Conservation (phyloP, 2,113 vertebrate genomes). For the Lonchura striata region DNA sequence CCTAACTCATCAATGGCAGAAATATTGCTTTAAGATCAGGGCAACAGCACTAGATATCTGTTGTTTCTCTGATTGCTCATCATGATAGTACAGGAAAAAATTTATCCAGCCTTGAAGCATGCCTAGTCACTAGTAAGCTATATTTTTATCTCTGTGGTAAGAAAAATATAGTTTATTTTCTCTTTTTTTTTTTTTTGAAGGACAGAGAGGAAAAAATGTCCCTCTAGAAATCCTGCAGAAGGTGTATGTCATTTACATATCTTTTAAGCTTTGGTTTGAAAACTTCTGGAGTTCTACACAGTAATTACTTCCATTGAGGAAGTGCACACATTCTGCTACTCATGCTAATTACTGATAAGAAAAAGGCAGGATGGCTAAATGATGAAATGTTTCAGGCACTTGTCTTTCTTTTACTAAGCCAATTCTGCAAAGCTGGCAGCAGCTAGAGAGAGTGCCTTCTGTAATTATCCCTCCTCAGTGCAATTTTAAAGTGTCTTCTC, state of each 20-base stretch:
- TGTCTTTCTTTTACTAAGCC: background rate
- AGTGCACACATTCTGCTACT: slow-evolving; percentile 11
- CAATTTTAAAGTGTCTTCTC: background rate
- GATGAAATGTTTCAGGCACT: background rate
- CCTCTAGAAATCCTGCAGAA: background rate
- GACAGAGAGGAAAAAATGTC: background rate
- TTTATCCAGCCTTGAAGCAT: background rate
- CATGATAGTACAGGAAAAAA: background rate
- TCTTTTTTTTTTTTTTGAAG: background rate
- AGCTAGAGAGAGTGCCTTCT: background rate
- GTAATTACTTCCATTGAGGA: slow-evolving; percentile 3
- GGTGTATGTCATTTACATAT: background rate
- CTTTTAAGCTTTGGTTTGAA: slow-evolving; percentile 22
- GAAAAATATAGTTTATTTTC: background rate
- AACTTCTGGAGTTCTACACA: background rate
- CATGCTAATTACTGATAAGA: slow-evolving; percentile 9
- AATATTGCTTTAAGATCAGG: background rate
- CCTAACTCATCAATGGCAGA: background rate
- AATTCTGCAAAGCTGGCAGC: background rate
- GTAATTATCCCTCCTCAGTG: background rate
- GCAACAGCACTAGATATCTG: background rate
- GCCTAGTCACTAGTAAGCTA: background rate
- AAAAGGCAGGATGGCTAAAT: background rate
- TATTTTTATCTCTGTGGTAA: background rate
- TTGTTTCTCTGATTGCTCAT: background rate